Evolutionary conservation across 1,140 invertebrate species (phyloP), one percentile per base, ranked within the genome.

Genomic region (Drosophila eugracilis): DNA sequence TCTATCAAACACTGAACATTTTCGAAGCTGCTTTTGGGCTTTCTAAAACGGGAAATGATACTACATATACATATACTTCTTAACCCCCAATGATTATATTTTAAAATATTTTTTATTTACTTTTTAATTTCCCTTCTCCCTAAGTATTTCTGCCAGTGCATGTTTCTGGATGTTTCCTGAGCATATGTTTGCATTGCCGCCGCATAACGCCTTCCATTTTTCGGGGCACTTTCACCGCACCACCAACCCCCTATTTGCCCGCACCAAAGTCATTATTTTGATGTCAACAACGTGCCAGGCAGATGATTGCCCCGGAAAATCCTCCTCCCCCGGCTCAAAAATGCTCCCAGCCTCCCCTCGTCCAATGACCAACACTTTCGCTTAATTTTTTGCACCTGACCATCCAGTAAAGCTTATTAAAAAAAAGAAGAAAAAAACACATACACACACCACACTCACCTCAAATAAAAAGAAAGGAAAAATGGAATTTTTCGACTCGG

Each of bases 201-300:
- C 57, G 44, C 72, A 75, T 10, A 72, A 53, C 74, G 75, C 66
- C 34, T 62, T 49, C 7, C 24, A 15, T 28, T 26, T 45, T 80
- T 83, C 36, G 60, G 60, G 32, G 42, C 77, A 55, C 49, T 55
- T 36, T 5, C 53, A 32, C 65, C 52, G 4, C 47, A 54, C 42
- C 42, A 54, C 42, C 42, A 47, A 19, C 7, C 19, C 21, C 47
- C 19, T 9, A 30, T 1, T 54, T n/a, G 4, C 53, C 19, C 57
- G 17, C 26, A 49, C 58, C 22, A 28, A 47, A 73, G 79, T 78
- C 79, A 84, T 84, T 84, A 84, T 84, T 79, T 84, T 84, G 79
- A 85, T 85, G 79, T 85, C 79, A 84, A 84, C 79, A 85, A 84
- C 71, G 80, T 85, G 80, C 80, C 71, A 85, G 39, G 53, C 65